phyloP scores from a whole-genome alignment of 1,140 invertebrate species.

The Homalodisca vitripennis region DNA sequence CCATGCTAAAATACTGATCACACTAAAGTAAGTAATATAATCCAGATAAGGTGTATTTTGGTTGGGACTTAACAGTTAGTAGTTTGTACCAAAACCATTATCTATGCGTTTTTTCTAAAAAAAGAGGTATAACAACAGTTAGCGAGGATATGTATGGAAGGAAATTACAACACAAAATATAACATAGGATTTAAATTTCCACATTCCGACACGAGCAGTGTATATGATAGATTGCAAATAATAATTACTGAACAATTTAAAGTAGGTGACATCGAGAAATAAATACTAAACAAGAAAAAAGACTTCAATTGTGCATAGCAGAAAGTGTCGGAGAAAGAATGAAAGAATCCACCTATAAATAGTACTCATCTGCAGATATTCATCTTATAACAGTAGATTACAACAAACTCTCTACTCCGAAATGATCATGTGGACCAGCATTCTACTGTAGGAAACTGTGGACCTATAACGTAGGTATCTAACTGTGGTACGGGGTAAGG shows the following conservation, averaged over 20 bases:
- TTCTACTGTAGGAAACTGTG: constrained; percentile 35
- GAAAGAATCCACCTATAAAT: background rate
- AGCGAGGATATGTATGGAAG: constrained; percentile 22
- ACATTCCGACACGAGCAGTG: constrained; percentile 26
- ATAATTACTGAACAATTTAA: constrained; percentile 12
- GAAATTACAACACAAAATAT: constrained; percentile 28
- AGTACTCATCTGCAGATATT: background rate
- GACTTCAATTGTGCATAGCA: constrained; percentile 11
- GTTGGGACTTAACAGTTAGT: background rate
- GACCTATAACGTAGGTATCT: constrained; percentile 32
- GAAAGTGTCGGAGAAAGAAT: background rate
- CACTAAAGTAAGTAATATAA: background rate
- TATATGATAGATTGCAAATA: constrained; percentile 22
- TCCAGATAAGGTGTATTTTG: background rate
- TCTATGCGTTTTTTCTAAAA: background rate
- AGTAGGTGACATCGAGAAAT: background rate
- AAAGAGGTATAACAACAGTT: background rate
- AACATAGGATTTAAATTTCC: constrained; percentile 31
- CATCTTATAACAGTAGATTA: constrained; percentile 13
- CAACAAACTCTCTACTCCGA: constrained; percentile 29
- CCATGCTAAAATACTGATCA: background rate
- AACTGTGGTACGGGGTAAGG: constrained; percentile 29
- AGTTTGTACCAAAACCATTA: background rate
- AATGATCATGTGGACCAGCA: constrained; percentile 13
- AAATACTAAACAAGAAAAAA: constrained; percentile 11